phyloP scores from a whole-genome alignment of 2,888 invertebrate genomes.

The Pteria penguin region DNA sequence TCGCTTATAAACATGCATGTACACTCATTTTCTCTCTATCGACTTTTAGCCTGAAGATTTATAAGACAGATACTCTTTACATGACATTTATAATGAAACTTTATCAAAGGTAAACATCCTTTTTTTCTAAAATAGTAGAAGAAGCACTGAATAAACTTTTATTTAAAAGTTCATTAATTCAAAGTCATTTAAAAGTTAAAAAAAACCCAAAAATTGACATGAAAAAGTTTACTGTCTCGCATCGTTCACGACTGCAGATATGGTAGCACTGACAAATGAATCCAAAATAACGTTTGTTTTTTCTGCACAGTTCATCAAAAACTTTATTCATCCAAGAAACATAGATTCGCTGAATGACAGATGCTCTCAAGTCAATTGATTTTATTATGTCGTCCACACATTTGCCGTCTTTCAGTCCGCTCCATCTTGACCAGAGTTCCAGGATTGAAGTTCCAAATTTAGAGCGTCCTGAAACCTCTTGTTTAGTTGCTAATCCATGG shows the following conservation, averaged over 20 bases:
- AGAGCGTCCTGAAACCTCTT: conserved; percentile 2
- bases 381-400: neutral
- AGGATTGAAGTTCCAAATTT: neutral
- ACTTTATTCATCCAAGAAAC: neutral
- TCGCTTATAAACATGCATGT: too few species aligned
- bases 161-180: too few species aligned
- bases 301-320: neutral
- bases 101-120: too few species aligned
- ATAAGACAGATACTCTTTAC: too few species aligned
- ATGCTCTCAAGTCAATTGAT: neutral
- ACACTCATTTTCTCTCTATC: too few species aligned
- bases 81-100: too few species aligned
- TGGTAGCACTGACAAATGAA: neutral
- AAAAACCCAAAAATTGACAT: too few species aligned
- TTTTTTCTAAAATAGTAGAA: too few species aligned
- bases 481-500: conserved; percentile 8
- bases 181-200: too few species aligned
- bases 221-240: neutral
- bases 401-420: neutral
- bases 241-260: neutral
- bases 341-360: neutral
- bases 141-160: too few species aligned
- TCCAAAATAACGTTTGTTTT: neutral
- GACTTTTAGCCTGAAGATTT: too few species aligned
- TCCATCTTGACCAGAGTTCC: neutral